phyloP scores from a whole-genome alignment of 1,140 invertebrate genomes.

The Lethrus apterus region DNA sequence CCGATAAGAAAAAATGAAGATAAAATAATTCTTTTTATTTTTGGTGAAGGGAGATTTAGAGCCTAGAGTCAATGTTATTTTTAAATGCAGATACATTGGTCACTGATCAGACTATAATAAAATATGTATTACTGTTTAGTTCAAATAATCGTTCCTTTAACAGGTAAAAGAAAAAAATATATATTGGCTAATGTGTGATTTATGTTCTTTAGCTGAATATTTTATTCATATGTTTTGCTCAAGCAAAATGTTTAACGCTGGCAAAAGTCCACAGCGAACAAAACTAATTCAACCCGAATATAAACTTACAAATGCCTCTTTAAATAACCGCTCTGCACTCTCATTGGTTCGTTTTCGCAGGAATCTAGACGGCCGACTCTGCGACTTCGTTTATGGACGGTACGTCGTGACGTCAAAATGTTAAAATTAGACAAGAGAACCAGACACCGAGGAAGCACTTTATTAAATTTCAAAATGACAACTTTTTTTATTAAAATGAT shows the following conservation, averaged over 20 bases:
- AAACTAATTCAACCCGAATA: not conserved
- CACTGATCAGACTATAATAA: not conserved
- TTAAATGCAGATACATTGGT: not conserved
- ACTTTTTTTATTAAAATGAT: too few species aligned
- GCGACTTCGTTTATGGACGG: slow-evolving; percentile 1
- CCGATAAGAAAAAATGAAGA: not conserved
- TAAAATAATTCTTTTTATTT: not conserved
- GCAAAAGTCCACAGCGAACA: not conserved
- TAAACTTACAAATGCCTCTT: slow-evolving; percentile 7
- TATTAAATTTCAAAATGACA: too few species aligned
- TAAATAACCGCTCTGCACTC: slow-evolving; percentile 10
- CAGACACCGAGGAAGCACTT: too few species aligned
- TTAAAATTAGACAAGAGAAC: too few species aligned
- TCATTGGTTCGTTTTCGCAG: slow-evolving; percentile 9
- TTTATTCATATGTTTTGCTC: not conserved
- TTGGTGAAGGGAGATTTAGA: not conserved
- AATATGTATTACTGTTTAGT: not conserved
- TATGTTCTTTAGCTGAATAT: not conserved
- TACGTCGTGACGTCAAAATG: not conserved
- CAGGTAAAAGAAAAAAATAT: too few species aligned
- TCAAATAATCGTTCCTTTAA: not conserved
- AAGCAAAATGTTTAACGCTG: not conserved
- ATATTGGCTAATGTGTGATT: not conserved
- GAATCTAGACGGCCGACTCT: slow-evolving; percentile 1
- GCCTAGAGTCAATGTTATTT: slow-evolving; percentile 1